These are phyloP conservation scores for Rosalia funebris DNA, from an alignment of 2,888 invertebrate genomes.

Conservation along the genomic window DNA sequence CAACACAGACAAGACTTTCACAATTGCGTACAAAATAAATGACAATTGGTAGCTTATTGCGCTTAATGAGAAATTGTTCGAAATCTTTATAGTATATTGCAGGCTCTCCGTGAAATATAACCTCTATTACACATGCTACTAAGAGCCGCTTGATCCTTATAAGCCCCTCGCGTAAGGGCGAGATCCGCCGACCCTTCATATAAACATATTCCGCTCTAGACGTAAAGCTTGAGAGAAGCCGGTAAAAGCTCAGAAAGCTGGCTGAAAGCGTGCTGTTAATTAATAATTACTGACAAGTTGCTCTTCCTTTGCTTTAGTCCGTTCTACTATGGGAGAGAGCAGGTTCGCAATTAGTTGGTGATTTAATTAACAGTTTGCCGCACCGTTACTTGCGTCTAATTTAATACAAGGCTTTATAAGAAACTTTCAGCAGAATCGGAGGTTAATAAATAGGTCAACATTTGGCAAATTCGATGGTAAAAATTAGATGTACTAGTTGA, in stretches of 20 bases:
- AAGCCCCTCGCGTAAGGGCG: constrained; percentile 33
- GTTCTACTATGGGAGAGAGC: constrained; percentile 55
- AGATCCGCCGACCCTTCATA: constrained; percentile 52
- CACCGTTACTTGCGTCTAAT: constrained; percentile 56
- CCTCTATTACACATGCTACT: constrained; percentile 47
- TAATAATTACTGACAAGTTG: constrained; percentile 68
- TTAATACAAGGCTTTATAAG: constrained; percentile 48
- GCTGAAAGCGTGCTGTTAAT: constrained; percentile 67
- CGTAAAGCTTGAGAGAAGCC: constrained; percentile 63
- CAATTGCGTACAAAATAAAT: constrained; percentile 63
- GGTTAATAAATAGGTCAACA: constrained; percentile 22
- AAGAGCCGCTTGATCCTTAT: constrained; percentile 33
- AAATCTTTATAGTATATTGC: constrained; percentile 60
- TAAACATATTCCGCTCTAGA: constrained; percentile 63
- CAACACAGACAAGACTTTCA: constrained; percentile 58
- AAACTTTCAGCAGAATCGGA: constrained; percentile 36
- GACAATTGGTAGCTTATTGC: constrained; percentile 64
- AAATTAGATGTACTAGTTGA: constrained; percentile 28
- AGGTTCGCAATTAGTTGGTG: constrained; percentile 58
- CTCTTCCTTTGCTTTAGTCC: constrained; percentile 64
- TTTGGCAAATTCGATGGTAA: constrained; percentile 20
- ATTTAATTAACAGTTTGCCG: constrained; percentile 62
- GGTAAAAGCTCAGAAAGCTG: constrained; percentile 67
- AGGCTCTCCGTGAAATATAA: constrained; percentile 43
- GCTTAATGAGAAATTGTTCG: constrained; percentile 64